These are phyloP conservation scores for Eublepharis macularius DNA, from an alignment of 2,113 vertebrate species.

Conservation along the genomic window DNA sequence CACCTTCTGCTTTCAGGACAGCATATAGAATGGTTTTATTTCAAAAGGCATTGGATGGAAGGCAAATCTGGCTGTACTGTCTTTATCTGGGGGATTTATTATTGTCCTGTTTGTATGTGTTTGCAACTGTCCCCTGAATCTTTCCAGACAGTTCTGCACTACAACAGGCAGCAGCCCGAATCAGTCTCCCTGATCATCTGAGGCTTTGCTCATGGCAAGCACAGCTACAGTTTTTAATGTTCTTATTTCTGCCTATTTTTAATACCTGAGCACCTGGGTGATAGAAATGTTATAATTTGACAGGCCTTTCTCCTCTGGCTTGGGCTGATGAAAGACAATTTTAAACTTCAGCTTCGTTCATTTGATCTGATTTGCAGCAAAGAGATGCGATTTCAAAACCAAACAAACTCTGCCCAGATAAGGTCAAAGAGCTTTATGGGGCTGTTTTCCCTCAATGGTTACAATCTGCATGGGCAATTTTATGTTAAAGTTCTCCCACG, in stretches of 20 bases:
- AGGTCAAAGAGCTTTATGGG: neutral
- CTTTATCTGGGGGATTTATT: too few relatives aligned
- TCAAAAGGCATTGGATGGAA: too few relatives aligned
- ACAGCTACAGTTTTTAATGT: slow-evolving; percentile 19
- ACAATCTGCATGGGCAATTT: neutral
- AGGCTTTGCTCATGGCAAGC: neutral
- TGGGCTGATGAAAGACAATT: slow-evolving; percentile 7
- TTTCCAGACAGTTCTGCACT: neutral
- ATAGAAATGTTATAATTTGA: neutral
- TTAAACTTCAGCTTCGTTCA: neutral
- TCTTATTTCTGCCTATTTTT: neutral
- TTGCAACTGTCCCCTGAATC: neutral
- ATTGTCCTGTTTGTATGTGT: too few relatives aligned
- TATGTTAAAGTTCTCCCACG: neutral
- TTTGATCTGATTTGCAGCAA: neutral
- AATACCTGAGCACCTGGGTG: neutral
- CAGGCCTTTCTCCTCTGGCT: slow-evolving; percentile 3
- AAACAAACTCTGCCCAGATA: neutral
- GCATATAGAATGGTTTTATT: too few relatives aligned
- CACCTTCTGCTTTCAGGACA: too few relatives aligned
- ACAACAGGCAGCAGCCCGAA: neutral
- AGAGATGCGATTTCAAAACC: neutral
- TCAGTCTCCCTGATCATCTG: neutral
- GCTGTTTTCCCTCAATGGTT: neutral
- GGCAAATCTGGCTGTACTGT: too few relatives aligned